Evolutionary conservation across 2,888 invertebrate species (phyloP).

Genomic region (Polyommatus icarus): DNA sequence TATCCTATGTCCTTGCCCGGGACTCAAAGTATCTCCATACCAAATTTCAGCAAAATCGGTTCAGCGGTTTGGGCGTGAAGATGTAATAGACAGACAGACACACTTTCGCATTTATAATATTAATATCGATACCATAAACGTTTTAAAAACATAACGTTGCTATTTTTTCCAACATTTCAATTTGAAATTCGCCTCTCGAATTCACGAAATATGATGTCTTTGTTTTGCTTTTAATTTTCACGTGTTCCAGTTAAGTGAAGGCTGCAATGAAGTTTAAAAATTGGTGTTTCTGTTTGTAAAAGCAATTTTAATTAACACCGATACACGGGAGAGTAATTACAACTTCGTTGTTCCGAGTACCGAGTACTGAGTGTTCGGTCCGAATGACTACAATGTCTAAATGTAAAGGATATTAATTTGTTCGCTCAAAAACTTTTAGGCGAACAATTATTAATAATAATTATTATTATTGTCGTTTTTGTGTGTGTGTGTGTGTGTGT

Average conservation of each 20-base stretch:
- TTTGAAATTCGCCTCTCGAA: neutral
- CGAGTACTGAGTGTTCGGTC: neutral
- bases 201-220: constrained; percentile 8
- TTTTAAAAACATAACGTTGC: neutral
- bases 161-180: neutral
- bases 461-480: too few species aligned
- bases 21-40: too few species aligned
- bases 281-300: constrained; percentile 25
- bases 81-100: too few species aligned
- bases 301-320: constrained; percentile 40
- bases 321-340: constrained; percentile 27
- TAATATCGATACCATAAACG: neutral
- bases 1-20: too few species aligned
- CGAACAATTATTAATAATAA: neutral
- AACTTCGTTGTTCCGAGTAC: neutral
- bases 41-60: too few species aligned
- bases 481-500: too few species aligned
- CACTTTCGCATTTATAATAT: too few species aligned
- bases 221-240: constrained; percentile 19
- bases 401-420: neutral
- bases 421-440: neutral
- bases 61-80: too few species aligned
- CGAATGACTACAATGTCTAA: neutral
- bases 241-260: constrained; percentile 21
- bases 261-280: constrained; percentile 20